phyloP scores from a whole-genome alignment of 2,113 vertebrate species.

The Gallinago media region DNA sequence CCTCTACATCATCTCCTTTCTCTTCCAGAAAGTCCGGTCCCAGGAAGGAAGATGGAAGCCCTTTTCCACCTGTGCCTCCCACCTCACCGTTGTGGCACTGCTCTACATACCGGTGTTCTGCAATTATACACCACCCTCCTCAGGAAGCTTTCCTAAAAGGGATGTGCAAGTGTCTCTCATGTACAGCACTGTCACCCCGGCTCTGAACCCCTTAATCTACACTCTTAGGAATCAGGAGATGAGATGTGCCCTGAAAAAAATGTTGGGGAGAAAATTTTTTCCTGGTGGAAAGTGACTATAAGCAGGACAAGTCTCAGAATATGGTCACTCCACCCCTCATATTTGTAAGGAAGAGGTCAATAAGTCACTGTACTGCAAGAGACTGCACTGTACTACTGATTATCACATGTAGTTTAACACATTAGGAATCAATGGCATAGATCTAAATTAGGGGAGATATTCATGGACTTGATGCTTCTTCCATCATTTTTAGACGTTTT shows the following conservation, averaged over 20 bases:
- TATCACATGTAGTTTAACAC: background rate
- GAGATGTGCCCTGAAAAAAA: slow-evolving; percentile 25
- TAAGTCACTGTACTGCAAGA: background rate
- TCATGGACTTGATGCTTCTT: background rate
- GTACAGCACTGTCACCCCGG: background rate
- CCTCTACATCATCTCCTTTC: background rate
- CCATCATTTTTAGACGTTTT: background rate
- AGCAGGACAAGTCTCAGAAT: background rate
- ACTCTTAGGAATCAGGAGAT: slow-evolving; percentile 62
- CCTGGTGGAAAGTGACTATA: background rate
- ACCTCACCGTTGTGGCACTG: background rate
- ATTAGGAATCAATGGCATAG: background rate
- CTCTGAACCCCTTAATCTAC: slow-evolving; percentile 63
- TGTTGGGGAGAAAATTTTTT: background rate
- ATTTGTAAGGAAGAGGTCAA: background rate
- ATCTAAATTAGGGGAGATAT: background rate
- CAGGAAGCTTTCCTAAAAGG: background rate
- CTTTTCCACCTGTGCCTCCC: slow-evolving; percentile 18
- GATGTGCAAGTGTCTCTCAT: background rate
- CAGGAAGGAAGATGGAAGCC: background rate
- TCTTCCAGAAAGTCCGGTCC: background rate
- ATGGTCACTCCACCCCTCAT: background rate
- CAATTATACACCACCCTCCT: background rate
- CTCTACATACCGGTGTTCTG: background rate
- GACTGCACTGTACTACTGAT: too few relatives aligned